Conservation (phyloP, 2,888 invertebrate species). For the Xanthorhoe spadicearia region DNA sequence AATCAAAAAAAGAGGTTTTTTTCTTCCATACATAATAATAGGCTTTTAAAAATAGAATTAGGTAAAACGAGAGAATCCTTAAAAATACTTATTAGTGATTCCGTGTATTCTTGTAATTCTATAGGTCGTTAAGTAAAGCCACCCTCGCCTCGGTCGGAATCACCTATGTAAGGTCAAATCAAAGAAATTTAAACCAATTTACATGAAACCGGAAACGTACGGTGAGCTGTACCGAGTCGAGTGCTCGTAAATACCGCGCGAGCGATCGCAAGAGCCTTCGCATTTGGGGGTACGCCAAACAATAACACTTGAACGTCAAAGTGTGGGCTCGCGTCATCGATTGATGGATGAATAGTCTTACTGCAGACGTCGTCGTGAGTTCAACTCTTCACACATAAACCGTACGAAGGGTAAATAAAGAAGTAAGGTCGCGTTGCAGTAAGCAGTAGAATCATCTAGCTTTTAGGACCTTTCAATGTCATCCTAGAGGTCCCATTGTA, state of each 20-base stretch:
- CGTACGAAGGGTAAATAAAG: too few species aligned
- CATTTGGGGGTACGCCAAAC: constrained; percentile 21
- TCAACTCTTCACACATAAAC: too few species aligned
- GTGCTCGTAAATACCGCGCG: constrained; percentile 16
- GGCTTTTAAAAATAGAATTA: constrained; percentile 5
- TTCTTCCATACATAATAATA: too few species aligned
- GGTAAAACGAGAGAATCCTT: constrained; percentile 5
- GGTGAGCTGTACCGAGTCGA: constrained; percentile 14
- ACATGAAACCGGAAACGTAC: constrained; percentile 28
- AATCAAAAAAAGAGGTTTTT: too few species aligned
- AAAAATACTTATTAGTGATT: constrained; percentile 9
- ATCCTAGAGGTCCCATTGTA: too few species aligned
- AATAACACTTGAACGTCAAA: constrained; percentile 16
- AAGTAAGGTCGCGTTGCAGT: too few species aligned
- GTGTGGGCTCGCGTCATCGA: constrained; percentile 17
- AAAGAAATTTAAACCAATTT: constrained; percentile 15
- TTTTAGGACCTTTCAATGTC: too few species aligned
- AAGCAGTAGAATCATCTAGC: too few species aligned
- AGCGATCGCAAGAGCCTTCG: constrained; percentile 23
- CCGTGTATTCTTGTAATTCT: constrained; percentile 1
- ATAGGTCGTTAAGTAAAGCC: constrained; percentile 19
- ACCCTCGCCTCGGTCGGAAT: constrained; percentile 14
- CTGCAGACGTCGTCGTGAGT: not conserved
- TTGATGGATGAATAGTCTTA: constrained; percentile 1
- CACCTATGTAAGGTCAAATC: constrained; percentile 13